These are phyloP conservation scores for Lethrus apterus DNA, from an alignment of 1,140 invertebrate species.

Conservation along the genomic window DNA sequence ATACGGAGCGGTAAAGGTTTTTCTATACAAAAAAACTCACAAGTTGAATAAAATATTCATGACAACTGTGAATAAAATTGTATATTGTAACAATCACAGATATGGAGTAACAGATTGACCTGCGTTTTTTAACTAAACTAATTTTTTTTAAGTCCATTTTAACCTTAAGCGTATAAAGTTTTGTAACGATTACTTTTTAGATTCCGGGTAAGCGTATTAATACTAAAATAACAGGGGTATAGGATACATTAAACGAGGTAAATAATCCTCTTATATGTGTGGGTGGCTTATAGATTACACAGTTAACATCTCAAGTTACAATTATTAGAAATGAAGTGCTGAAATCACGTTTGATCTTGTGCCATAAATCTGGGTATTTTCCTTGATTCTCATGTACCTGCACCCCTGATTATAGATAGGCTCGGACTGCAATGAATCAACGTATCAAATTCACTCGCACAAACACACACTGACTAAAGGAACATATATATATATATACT, in stretches of 20 bases:
- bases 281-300: background rate
- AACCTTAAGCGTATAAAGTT: conserved; percentile 23
- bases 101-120: conserved; percentile 26
- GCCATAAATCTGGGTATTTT: conserved; percentile 2
- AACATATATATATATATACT: conserved; percentile 18
- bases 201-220: conserved; percentile 17
- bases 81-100: conserved; percentile 25
- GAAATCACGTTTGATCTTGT: conserved; percentile 8
- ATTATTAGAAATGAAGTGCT: conserved; percentile 3
- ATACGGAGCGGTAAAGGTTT: background rate
- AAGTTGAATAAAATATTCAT: too few species aligned
- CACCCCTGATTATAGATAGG: conserved; percentile 11
- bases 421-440: conserved; percentile 19
- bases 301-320: background rate
- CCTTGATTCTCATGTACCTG: background rate
- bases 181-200: conserved; percentile 8
- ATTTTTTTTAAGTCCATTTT: conserved; percentile 19
- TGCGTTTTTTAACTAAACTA: conserved; percentile 19
- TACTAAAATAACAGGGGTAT: conserved; percentile 21
- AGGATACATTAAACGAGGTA: conserved; percentile 10
- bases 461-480: conserved; percentile 19
- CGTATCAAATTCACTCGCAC: conserved; percentile 7
- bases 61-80: background rate
- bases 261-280: background rate
- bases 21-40: too few species aligned